phyloP scores from a whole-genome alignment of 2,888 invertebrate genomes.

The Athalia circularis region DNA sequence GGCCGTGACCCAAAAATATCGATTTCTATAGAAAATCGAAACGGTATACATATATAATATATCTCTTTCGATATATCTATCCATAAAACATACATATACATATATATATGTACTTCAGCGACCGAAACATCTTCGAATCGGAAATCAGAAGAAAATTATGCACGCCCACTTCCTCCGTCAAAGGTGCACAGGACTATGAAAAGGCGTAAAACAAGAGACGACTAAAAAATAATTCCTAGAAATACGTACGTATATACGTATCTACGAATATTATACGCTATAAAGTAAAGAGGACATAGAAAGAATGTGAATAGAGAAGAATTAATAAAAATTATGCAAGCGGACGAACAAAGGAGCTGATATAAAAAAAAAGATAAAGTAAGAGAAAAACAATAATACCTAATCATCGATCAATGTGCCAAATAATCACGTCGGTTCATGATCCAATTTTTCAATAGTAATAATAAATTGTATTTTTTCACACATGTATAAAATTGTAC shows the following conservation, averaged over 20 bases:
- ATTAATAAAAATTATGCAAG: too few relatives aligned
- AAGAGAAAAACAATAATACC: neutral
- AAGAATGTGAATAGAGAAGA: too few relatives aligned
- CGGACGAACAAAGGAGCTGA: neutral
- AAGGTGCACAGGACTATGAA: too few relatives aligned
- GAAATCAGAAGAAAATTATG: neutral
- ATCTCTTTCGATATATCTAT: neutral
- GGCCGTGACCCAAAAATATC: slow-evolving; percentile 31
- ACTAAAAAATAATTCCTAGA: too few relatives aligned
- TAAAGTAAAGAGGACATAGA: too few relatives aligned
- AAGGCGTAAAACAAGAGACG: too few relatives aligned
- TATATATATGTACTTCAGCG: neutral
- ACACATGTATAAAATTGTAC: too few relatives aligned
- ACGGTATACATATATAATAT: slow-evolving; percentile 11
- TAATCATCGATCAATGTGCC: neutral
- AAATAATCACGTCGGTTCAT: neutral
- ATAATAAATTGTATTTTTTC: too few relatives aligned
- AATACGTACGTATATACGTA: neutral
- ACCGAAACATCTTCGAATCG: slow-evolving; percentile 34
- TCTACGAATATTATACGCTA: too few relatives aligned
- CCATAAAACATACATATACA: slow-evolving; percentile 14
- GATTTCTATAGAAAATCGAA: slow-evolving; percentile 31
- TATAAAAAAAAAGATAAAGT: slow-evolving; percentile 32
- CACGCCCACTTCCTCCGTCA: slow-evolving; percentile 60
- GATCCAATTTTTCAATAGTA: too few relatives aligned